Evolutionary conservation across 2,797 vertebrate species (phyloP).

Genomic region (Tragelaphus eurycerus): DNA sequence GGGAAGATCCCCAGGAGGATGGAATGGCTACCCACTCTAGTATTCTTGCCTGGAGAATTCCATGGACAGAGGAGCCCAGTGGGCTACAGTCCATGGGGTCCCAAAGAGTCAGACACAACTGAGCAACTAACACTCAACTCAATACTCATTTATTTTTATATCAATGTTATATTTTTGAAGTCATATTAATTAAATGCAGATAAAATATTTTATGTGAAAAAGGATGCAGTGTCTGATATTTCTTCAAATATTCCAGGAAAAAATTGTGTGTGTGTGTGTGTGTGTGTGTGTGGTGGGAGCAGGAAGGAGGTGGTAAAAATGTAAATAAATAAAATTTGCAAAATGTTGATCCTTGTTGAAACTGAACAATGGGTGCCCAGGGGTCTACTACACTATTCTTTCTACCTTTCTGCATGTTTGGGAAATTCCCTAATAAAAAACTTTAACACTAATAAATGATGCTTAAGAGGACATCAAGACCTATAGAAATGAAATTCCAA

Average conservation of each 20-base stretch:
- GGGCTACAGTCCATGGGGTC: not conserved
- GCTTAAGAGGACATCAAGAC: not conserved
- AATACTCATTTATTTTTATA: not conserved
- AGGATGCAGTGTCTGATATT: not conserved
- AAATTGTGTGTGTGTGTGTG: not conserved
- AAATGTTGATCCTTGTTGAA: not conserved
- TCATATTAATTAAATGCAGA: not conserved
- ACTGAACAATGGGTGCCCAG: not conserved
- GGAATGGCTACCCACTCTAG: not conserved
- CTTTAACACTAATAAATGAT: not conserved
- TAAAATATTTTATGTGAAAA: not conserved
- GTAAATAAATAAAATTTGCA: not conserved
- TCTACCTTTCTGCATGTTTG: not conserved
- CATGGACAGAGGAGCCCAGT: not conserved
- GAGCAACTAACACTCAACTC: not conserved
- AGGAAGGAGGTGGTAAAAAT: not conserved
- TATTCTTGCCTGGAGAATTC: not conserved
- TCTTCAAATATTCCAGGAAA: not conserved
- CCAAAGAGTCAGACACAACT: not conserved
- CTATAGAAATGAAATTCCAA: conserved; percentile 18
- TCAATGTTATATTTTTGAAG: not conserved
- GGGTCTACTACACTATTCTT: not conserved
- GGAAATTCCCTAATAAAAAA: not conserved
- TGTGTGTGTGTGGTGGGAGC: not conserved
- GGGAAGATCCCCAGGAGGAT: not conserved